Evolutionary conservation across 2,888 invertebrate species (phyloP).

Genomic region (Synergus gifuensis): DNA sequence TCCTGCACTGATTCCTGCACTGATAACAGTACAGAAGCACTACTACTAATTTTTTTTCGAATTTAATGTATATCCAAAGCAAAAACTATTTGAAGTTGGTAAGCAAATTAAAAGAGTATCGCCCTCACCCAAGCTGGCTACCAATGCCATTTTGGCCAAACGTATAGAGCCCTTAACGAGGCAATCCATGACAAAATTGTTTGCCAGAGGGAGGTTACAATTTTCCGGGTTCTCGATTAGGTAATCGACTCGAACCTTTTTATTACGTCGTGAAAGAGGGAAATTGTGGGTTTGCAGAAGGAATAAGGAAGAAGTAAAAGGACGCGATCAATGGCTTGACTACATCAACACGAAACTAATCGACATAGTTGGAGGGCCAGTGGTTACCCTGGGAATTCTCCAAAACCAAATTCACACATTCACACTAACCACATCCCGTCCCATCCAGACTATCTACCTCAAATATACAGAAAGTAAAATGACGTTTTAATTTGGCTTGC

Average conservation of each 20-base stretch:
- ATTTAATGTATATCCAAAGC: no score
- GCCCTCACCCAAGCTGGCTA: no score
- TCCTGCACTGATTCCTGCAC: no score
- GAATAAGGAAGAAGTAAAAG: not conserved
- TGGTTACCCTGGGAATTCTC: conserved; percentile 63
- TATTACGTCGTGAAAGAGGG: conserved; percentile 5
- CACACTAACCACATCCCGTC: conserved; percentile 4
- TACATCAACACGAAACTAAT: conserved; percentile 64
- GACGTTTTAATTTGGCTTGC: not conserved
- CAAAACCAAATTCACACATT: conserved; percentile 16
- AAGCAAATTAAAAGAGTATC: no score
- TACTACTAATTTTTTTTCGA: no score
- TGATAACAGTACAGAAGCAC: no score
- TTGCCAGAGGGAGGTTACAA: conserved; percentile 13
- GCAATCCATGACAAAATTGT: conserved; percentile 13
- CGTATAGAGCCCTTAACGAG: not conserved
- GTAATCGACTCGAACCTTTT: conserved; percentile 32
- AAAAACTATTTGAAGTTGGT: no score
- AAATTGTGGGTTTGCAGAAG: not conserved
- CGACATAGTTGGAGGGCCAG: conserved; percentile 67
- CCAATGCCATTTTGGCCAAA: no score
- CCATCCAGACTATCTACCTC: not conserved
- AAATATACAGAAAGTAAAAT: conserved; percentile 32
- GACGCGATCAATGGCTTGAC: conserved; percentile 42
- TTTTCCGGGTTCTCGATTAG: conserved; percentile 31